Evolutionary conservation across 2,113 vertebrate genomes (phyloP).

Genomic region (Sander vitreus): DNA sequence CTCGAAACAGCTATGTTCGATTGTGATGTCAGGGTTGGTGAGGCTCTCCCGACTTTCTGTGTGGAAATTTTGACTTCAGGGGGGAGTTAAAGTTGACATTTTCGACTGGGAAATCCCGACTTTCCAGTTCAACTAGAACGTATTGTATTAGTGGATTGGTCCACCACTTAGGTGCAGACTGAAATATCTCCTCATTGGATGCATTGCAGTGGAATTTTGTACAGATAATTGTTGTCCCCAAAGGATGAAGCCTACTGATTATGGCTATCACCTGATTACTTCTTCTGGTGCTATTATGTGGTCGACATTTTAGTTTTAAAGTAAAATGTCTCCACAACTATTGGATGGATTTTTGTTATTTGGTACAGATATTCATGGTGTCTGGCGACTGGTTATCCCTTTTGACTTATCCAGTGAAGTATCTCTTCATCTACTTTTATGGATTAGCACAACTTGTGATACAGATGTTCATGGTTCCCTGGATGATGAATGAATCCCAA

Average conservation of each 20-base stretch:
- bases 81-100: no score
- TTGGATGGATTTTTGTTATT: not conserved
- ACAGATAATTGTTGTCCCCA: not conserved
- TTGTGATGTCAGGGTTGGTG: no score
- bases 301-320: not conserved
- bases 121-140: no score
- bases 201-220: not conserved
- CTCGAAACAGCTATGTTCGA: no score
- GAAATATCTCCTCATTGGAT: not conserved
- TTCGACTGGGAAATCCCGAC: no score
- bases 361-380: not conserved
- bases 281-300: not conserved
- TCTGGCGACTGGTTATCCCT: not conserved
- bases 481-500: not conserved
- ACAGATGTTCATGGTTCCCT: not conserved
- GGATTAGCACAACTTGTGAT: not conserved
- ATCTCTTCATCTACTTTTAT: not conserved
- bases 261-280: not conserved
- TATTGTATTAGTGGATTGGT: not conserved
- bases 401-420: not conserved
- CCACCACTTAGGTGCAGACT: not conserved
- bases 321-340: not conserved
- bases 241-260: conserved; percentile 4
- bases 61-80: no score
- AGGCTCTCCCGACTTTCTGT: no score